phyloP scores from a whole-genome alignment of 1,140 invertebrate species.

The Manduca sexta region DNA sequence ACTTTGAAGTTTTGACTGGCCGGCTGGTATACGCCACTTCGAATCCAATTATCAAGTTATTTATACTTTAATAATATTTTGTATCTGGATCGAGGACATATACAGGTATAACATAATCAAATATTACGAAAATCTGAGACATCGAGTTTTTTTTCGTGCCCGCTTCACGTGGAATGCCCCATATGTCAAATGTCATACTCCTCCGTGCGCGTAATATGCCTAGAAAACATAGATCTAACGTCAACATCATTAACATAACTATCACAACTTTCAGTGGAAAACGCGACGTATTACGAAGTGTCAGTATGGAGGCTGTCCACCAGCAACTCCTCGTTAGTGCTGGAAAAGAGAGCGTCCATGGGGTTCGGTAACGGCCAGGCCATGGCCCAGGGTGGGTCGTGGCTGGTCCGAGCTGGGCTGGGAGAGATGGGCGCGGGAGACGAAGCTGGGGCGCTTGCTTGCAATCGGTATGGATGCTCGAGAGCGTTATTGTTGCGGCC shows the following conservation, averaged over 20 bases:
- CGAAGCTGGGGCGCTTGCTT: conserved; percentile 53
- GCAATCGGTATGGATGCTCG: conserved; percentile 59
- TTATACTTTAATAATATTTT: too few species aligned
- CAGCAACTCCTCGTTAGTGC: conserved; percentile 47
- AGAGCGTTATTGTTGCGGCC: conserved; percentile 44
- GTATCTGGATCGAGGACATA: too few species aligned
- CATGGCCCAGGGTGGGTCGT: conserved; percentile 35
- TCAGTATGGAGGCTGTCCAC: conserved; percentile 60
- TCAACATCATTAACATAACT: not conserved
- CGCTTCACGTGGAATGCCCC: too few species aligned
- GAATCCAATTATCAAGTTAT: too few species aligned
- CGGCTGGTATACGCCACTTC: too few species aligned
- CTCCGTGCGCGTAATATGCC: too few species aligned
- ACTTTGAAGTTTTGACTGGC: too few species aligned
- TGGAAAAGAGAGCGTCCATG: conserved; percentile 47
- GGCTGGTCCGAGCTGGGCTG: conserved; percentile 42
- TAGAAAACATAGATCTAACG: too few species aligned
- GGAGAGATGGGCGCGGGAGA: conserved; percentile 42
- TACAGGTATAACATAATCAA: too few species aligned
- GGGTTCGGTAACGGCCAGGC: conserved; percentile 48
- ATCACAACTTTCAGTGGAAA: conserved; percentile 43
- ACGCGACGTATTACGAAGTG: conserved; percentile 63
- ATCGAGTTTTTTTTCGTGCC: too few species aligned
- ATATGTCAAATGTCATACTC: too few species aligned
- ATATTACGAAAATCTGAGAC: too few species aligned